Conservation (phyloP, 2,888 invertebrate species). For the Eupithecia vulgata region DNA sequence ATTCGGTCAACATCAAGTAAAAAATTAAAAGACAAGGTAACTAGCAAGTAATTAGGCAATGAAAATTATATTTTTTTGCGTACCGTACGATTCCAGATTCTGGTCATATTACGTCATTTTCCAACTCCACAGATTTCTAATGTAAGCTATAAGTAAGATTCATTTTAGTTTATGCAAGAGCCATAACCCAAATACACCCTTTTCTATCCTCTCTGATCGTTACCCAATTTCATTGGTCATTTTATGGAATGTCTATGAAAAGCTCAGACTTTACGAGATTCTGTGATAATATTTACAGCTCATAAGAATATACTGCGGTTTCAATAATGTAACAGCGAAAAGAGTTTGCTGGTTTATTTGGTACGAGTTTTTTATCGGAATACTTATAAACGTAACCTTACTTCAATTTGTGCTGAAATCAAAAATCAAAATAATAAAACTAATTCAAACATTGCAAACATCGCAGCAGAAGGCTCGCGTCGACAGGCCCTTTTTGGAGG, state of each 20-base stretch:
- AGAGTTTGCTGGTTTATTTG: background rate
- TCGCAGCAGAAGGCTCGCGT: too few species aligned
- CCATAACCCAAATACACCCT: background rate
- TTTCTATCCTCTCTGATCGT: background rate
- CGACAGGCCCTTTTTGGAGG: too few species aligned
- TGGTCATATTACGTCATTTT: background rate
- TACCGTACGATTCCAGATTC: background rate
- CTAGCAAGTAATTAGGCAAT: background rate
- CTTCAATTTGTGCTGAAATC: background rate
- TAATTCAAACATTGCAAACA: too few species aligned
- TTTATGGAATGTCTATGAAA: conserved; percentile 2
- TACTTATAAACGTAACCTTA: background rate
- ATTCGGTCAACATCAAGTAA: background rate
- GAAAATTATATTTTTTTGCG: background rate
- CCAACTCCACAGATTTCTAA: background rate
- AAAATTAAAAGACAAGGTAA: background rate
- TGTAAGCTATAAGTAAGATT: background rate
- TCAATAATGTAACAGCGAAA: background rate
- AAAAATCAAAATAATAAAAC: background rate
- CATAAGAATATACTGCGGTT: background rate
- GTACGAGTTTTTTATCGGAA: background rate
- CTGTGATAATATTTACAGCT: conserved; percentile 1
- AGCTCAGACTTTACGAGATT: background rate
- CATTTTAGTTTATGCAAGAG: background rate
- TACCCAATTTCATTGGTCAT: conserved; percentile 8